These are phyloP conservation scores for Siphonodentalium dalli DNA, from an alignment of 2,888 invertebrate genomes.

Conservation along the genomic window DNA sequence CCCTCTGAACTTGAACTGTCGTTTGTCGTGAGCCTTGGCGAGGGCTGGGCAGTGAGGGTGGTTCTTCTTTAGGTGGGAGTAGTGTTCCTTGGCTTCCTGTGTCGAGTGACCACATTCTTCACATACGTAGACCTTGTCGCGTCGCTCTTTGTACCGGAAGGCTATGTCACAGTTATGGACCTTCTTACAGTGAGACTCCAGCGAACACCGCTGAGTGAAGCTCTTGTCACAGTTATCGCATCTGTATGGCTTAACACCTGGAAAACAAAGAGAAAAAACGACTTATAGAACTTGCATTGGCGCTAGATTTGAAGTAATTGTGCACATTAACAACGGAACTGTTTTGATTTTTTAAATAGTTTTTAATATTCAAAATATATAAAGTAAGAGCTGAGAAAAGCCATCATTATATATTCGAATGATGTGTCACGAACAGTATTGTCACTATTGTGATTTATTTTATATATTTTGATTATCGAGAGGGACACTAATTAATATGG, in stretches of 20 bases:
- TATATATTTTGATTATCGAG: too few relatives aligned
- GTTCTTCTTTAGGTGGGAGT: slow-evolving; percentile 84
- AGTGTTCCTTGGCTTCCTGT: slow-evolving; percentile 93
- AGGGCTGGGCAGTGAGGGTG: slow-evolving; percentile 80
- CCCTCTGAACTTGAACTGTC: slow-evolving; percentile 76
- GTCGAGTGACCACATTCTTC: slow-evolving; percentile 99
- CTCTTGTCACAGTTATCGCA: slow-evolving; percentile 98
- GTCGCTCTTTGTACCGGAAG: slow-evolving; percentile 96
- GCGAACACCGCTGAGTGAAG: slow-evolving; percentile 97
- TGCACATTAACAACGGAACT: not conserved
- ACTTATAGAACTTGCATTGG: not conserved
- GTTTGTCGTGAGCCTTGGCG: slow-evolving; percentile 94
- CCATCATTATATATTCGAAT: too few relatives aligned
- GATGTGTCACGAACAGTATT: too few relatives aligned
- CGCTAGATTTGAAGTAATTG: too few relatives aligned
- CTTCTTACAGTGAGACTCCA: slow-evolving; percentile 97
- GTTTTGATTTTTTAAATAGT: not conserved
- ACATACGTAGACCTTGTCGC: slow-evolving; percentile 98
- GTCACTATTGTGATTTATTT: too few relatives aligned
- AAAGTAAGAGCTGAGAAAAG: too few relatives aligned
- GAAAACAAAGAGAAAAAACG: slow-evolving; percentile 2
- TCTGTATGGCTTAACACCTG: slow-evolving; percentile 95
- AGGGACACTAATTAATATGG: too few relatives aligned
- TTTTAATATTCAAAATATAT: too few relatives aligned
- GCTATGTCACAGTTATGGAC: slow-evolving; percentile 96